A percentile compares a stretch with the other conserved stretches of the same genome.
Evolutionary conservation across 2,888 invertebrate species (phyloP).

Genomic region (Scaptomyza caliginosa): DNA sequence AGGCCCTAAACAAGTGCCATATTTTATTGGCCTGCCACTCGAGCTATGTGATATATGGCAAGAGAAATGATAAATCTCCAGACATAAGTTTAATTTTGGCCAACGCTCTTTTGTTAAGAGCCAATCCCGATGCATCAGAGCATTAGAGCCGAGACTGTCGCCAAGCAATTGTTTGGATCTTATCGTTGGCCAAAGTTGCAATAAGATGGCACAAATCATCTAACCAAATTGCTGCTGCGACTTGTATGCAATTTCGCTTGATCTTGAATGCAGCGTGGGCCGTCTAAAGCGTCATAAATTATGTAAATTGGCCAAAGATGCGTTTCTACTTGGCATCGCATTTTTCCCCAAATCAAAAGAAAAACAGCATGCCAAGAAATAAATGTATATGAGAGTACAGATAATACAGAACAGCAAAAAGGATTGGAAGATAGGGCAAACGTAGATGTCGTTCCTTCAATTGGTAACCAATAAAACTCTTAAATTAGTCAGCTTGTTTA

Average conservation of each 20-base stretch:
- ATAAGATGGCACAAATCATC: slow-evolving; percentile 70
- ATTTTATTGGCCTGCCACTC: slow-evolving; percentile 77
- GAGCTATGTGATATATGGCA: slow-evolving; percentile 63
- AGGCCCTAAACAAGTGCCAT: slow-evolving; percentile 71
- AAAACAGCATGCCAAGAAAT: slow-evolving; percentile 12
- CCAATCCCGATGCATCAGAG: slow-evolving; percentile 25
- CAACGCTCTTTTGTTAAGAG: slow-evolving; percentile 34
- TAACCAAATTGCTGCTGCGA: slow-evolving; percentile 41
- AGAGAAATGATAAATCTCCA: slow-evolving; percentile 69
- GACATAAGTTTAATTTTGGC: slow-evolving; percentile 66
- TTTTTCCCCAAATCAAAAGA: slow-evolving; percentile 28
- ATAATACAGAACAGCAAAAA: no score
- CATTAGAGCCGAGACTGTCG: slow-evolving; percentile 36
- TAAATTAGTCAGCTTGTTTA: slow-evolving; percentile 37
- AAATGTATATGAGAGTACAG: slow-evolving; percentile 2
- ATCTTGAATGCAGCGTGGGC: slow-evolving; percentile 33
- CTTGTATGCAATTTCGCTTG: slow-evolving; percentile 52
- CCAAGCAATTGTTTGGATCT: slow-evolving; percentile 41
- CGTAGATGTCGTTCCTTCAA: slow-evolving; percentile 1
- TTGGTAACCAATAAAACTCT: slow-evolving; percentile 8
- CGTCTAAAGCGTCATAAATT: slow-evolving; percentile 62
- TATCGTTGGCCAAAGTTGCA: slow-evolving; percentile 50
- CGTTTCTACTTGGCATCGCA: slow-evolving; percentile 45
- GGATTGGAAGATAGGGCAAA: no score
- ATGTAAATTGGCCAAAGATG: slow-evolving; percentile 65